Percentiles rank a stretch among this genome's conserved stretches.
Evolutionary conservation across 1,140 invertebrate genomes (phyloP).

Genomic region (Cryptotermes secundus): DNA sequence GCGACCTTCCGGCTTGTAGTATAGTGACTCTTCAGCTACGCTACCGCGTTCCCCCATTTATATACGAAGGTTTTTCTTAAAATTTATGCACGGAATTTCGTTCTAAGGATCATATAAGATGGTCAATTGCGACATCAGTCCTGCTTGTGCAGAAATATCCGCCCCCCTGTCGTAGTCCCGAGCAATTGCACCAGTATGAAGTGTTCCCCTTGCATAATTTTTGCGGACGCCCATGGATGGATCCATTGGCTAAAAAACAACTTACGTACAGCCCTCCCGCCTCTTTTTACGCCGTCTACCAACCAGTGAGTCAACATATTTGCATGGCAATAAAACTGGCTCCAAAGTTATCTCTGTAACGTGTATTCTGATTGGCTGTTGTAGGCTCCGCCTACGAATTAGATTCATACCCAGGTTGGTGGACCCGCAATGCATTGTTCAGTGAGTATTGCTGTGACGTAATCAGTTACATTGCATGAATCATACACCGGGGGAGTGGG

Average conservation of each 20-base stretch:
- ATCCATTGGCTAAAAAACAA: background rate
- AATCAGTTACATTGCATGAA: background rate
- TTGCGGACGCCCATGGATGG: background rate
- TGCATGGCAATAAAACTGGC: slow-evolving; percentile 10
- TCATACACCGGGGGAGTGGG: background rate
- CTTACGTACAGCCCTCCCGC: background rate
- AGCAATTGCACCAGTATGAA: no score
- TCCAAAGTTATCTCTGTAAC: background rate
- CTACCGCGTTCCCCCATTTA: no score
- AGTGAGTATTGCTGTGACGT: background rate
- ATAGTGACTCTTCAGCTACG: no score
- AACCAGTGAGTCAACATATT: slow-evolving; percentile 10
- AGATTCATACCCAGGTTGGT: slow-evolving; percentile 4
- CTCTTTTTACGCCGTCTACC: background rate
- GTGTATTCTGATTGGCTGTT: background rate
- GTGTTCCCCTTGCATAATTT: no score
- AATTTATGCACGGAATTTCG: no score
- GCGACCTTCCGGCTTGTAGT: no score
- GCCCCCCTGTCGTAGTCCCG: no score
- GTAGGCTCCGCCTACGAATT: background rate
- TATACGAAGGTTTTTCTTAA: no score
- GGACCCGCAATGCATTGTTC: background rate
- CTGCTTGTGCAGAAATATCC: no score
- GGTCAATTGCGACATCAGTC: no score
- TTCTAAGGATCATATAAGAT: no score